Base-by-base conservation (phyloP, 1,140 invertebrate species). In the Steinernema khuongi region DNA sequence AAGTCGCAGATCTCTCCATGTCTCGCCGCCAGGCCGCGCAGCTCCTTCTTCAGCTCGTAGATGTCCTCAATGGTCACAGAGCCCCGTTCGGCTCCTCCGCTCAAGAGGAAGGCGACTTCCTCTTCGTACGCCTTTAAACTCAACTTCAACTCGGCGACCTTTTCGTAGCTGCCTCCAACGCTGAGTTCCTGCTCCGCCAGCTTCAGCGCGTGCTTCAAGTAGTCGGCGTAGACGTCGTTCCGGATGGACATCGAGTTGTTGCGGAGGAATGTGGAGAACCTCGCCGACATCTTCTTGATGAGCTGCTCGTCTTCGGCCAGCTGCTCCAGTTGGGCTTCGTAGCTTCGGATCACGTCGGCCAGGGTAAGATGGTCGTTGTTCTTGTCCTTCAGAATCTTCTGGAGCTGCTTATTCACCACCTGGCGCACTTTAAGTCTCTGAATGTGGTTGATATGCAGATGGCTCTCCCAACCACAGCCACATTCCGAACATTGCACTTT, bases 241-340 rank as follows among this genome's bases (percentile, higher is more conserved):
- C 36, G 79, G n/a, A 79, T 68, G 18, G 67, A 29, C 26, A 81
- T 79, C 11, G 79, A 67, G 77, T 79, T 74, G 14, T 75, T 73
- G 18, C 60, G 1, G 1, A 79, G 77, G 36, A 79, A 79, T 29
- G 30, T 32, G 28, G 78, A 77, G 75, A 81, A 79, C 26, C 67
- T 74, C 1, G 76, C 80, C 1, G 2, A 32, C 29, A 30, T 68
- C 32, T 81, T 70, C 19, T 29, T 67, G 70, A 79, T 79, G 11
- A 30, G 18, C 19, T 33, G 31, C 31, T 67, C 31, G 72, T 79
- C 77, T 7, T 36, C 19, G 28, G 76, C 19, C 4, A 50, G 32
- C 11, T 43, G 31, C 18, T 75, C 66, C 43, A 28, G 26, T 7
- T 22, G 29, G 7, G 19, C 11, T 22, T 26, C 11, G 50, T 60